Evolutionary conservation across 2,888 invertebrate species (phyloP).

Genomic region (Sepiola atlantica): DNA sequence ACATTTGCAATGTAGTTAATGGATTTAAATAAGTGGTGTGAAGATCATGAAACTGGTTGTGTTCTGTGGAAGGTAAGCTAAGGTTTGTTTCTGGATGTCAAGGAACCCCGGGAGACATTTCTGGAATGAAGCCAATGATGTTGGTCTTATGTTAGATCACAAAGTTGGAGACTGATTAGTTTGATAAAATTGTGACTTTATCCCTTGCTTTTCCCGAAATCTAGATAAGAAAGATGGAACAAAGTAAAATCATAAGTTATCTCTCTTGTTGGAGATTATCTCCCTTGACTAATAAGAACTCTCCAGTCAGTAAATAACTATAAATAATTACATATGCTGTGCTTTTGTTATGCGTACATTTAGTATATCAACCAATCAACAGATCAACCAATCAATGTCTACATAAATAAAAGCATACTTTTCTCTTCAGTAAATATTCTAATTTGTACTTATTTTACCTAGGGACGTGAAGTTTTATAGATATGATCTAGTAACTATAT

Average conservation of each 20-base stretch:
- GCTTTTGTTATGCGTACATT: no score
- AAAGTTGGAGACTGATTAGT: neutral
- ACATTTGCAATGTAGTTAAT: neutral
- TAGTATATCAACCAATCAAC: neutral
- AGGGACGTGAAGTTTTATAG: neutral
- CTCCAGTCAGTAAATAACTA: no score
- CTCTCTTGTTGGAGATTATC: no score
- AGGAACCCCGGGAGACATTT: neutral
- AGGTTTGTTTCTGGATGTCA: neutral
- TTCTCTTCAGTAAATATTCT: neutral
- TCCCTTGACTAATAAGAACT: no score
- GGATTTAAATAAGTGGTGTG: slow-evolving; percentile 5
- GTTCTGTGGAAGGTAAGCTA: neutral
- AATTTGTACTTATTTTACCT: neutral
- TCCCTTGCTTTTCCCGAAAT: neutral
- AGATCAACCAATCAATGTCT: neutral
- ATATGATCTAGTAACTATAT: neutral
- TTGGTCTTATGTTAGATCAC: neutral
- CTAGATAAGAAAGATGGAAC: neutral
- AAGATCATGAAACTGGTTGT: neutral
- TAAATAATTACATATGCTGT: no score
- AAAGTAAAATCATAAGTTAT: no score
- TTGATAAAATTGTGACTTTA: neutral
- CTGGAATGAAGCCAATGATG: neutral
- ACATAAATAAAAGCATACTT: neutral